phyloP scores from a whole-genome alignment of 2,113 vertebrate genomes.

The Xenopus laevis region DNA sequence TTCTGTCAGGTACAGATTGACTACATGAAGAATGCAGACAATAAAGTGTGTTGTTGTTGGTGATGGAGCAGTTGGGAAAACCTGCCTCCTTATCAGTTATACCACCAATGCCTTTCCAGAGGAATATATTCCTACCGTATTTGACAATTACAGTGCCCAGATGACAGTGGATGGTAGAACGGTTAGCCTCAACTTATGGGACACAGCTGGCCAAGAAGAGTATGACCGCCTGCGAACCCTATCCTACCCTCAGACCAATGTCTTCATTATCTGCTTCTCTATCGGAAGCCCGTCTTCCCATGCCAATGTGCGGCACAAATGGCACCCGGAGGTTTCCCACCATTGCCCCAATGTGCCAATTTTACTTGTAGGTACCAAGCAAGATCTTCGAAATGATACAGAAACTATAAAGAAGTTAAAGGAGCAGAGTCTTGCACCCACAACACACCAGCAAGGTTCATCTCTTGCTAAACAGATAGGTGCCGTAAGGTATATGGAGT shows the following conservation, averaged over 20 bases:
- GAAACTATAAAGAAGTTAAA: conserved; percentile 91
- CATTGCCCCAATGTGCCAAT: conserved; percentile 88
- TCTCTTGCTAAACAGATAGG: conserved; percentile 85
- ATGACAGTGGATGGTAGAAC: conserved; percentile 90
- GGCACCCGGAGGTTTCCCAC: conserved; percentile 90
- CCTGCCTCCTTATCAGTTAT: conserved; percentile 90
- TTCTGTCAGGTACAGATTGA: background rate
- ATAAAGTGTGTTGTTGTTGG: conserved; percentile 94
- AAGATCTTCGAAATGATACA: conserved; percentile 78
- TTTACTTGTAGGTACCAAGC: conserved; percentile 88
- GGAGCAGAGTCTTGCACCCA: conserved; percentile 83
- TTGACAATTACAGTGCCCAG: conserved; percentile 92
- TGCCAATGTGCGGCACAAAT: conserved; percentile 89
- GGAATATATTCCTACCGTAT: conserved; percentile 91
- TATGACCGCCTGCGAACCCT: conserved; percentile 86
- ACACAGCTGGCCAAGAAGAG: conserved; percentile 92
- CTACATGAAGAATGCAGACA: conserved; percentile 85
- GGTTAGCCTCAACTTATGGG: conserved; percentile 90
- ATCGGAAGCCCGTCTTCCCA: conserved; percentile 87
- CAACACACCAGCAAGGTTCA: conserved; percentile 83
- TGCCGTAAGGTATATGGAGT: conserved; percentile 90
- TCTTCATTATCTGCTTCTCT: conserved; percentile 92
- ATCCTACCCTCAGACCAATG: conserved; percentile 88
- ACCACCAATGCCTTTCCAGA: conserved; percentile 91
- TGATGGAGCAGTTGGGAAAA: conserved; percentile 93